These are phyloP conservation scores for Sorex fumeus DNA, from an alignment of 2,113 vertebrate genomes.

Conservation along the genomic window DNA sequence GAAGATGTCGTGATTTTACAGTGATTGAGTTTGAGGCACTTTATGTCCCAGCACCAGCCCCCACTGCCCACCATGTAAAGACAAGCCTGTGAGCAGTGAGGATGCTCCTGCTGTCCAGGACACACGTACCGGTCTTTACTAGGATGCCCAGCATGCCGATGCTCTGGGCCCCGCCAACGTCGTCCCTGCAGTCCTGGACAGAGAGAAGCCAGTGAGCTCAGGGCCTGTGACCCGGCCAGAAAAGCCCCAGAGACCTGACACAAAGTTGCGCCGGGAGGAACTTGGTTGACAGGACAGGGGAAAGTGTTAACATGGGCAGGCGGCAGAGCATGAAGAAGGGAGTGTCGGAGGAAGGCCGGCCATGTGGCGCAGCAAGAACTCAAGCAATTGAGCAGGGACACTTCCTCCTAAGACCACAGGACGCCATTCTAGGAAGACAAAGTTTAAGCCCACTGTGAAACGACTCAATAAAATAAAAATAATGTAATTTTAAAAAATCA, in stretches of 20 bases:
- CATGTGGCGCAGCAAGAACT: too few relatives aligned
- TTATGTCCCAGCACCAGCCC: not conserved
- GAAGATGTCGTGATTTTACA: too few relatives aligned
- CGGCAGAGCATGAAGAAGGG: not conserved
- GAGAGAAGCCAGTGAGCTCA: not conserved
- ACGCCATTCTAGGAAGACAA: not conserved
- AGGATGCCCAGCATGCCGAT: slow-evolving; percentile 96
- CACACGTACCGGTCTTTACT: slow-evolving; percentile 93
- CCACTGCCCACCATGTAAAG: not conserved
- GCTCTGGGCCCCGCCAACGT: slow-evolving; percentile 95
- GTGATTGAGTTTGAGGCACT: too few relatives aligned
- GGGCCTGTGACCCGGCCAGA: not conserved
- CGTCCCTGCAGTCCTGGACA: slow-evolving; percentile 95
- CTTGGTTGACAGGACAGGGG: not conserved
- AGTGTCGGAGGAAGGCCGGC: not conserved
- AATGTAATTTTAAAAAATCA: too few relatives aligned
- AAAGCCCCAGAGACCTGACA: not conserved
- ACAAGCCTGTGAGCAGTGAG: too few relatives aligned
- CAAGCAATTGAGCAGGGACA: too few relatives aligned
- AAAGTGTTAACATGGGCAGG: not conserved
- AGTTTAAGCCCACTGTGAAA: too few relatives aligned
- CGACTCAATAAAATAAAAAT: too few relatives aligned
- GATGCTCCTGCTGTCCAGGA: not conserved
- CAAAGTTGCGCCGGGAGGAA: not conserved
- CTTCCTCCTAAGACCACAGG: not conserved